Conservation (phyloP, 2,888 invertebrate species). For the Caenorhabditis angaria region DNA sequence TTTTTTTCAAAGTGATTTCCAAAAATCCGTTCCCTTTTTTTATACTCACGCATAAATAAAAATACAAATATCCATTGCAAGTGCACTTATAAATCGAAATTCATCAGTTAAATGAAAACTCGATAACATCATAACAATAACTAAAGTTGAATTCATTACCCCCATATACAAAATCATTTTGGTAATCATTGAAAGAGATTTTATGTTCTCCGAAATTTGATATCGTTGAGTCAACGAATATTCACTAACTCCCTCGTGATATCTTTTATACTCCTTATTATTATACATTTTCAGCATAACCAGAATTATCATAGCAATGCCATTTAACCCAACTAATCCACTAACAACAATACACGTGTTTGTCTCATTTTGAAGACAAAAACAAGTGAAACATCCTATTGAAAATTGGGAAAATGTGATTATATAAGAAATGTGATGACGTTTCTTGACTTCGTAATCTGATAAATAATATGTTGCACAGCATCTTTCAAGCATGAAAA, state of each 20-base stretch:
- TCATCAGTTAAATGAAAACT: not conserved
- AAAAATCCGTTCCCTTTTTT: too few relatives aligned
- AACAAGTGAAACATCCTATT: not conserved
- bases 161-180: not conserved
- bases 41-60: not conserved
- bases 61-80: slow-evolving; percentile 1
- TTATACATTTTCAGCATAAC: not conserved
- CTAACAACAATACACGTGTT: not conserved
- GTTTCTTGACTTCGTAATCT: not conserved
- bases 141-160: not conserved
- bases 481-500: not conserved
- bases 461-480: not conserved
- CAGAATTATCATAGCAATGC: not conserved
- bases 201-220: not conserved
- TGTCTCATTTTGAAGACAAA: not conserved
- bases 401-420: not conserved
- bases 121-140: not conserved
- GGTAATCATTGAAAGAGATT: not conserved
- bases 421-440: not conserved
- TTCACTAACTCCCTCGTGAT: not conserved
- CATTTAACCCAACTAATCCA: not conserved
- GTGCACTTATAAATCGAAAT: not conserved
- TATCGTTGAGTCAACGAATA: not conserved
- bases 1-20: not conserved
- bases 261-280: not conserved